Conservation (phyloP, 2,888 invertebrate species). For the Eumerus sabulonum region DNA sequence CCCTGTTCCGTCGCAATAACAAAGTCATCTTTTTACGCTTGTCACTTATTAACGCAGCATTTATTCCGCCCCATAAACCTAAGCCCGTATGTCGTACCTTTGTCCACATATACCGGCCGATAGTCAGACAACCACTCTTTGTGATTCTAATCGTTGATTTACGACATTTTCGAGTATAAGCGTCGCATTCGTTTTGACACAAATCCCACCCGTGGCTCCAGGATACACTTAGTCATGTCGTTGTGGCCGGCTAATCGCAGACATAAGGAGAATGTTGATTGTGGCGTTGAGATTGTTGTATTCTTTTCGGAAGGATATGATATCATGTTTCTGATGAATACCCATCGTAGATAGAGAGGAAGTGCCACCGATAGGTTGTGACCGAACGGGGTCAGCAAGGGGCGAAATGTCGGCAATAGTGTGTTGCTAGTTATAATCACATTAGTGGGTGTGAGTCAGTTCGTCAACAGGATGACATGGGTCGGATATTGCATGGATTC, state of each 20-base stretch:
- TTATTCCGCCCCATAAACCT: background rate
- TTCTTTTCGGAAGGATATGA: conserved; percentile 2
- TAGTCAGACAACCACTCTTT: background rate
- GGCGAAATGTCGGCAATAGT: too few species aligned
- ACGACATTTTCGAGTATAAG: too few species aligned
- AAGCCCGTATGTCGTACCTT: background rate
- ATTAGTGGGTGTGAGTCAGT: conserved; percentile 45
- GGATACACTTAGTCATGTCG: too few species aligned
- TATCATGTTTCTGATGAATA: too few species aligned
- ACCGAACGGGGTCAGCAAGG: too few species aligned
- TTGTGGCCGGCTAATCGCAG: too few species aligned
- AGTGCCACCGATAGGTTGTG: too few species aligned
- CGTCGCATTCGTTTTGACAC: too few species aligned
- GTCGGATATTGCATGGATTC: conserved; percentile 30
- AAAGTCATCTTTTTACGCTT: conserved; percentile 12
- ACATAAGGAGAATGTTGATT: too few species aligned
- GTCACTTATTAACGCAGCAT: background rate
- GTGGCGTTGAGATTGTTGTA: too few species aligned
- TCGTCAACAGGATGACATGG: conserved; percentile 45
- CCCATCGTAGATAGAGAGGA: background rate
- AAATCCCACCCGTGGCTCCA: too few species aligned
- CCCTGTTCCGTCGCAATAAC: background rate
- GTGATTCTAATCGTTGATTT: background rate
- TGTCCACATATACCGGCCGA: background rate
- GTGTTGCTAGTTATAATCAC: conserved; percentile 30